Evolutionary conservation across 2,888 invertebrate species (phyloP).

Genomic region (Calliphora vomitoria): DNA sequence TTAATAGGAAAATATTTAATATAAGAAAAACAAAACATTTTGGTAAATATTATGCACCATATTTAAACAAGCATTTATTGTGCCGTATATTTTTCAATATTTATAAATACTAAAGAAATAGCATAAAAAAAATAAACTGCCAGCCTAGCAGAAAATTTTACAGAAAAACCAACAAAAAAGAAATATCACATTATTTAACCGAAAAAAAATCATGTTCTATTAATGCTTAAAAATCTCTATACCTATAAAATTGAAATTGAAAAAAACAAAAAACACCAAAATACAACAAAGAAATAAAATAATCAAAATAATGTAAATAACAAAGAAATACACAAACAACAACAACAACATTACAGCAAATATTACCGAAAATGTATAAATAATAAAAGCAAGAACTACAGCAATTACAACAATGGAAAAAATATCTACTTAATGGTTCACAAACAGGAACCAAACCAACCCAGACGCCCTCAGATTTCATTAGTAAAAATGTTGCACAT

Average conservation of each 20-base stretch:
- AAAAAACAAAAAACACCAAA: constrained; percentile 25
- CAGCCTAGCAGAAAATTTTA: constrained; percentile 53
- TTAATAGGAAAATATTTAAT: constrained; percentile 5
- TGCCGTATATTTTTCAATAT: constrained; percentile 26
- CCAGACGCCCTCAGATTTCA: constrained; percentile 57
- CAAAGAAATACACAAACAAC: constrained; percentile 46
- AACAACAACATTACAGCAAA: constrained; percentile 28
- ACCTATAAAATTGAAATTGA: constrained; percentile 56
- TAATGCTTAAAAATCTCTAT: constrained; percentile 56
- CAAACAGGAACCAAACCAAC: constrained; percentile 25
- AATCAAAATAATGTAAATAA: constrained; percentile 52
- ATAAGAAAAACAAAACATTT: not conserved
- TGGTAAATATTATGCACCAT: constrained; percentile 32
- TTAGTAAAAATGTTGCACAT: constrained; percentile 57
- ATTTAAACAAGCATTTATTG: constrained; percentile 41
- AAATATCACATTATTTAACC: constrained; percentile 48
- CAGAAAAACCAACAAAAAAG: not conserved
- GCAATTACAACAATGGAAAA: constrained; percentile 46
- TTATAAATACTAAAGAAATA: constrained; percentile 48
- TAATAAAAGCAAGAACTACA: constrained; percentile 34
- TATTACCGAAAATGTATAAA: not conserved
- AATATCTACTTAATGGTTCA: constrained; percentile 51
- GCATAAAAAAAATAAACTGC: constrained; percentile 54
- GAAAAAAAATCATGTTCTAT: constrained; percentile 51
- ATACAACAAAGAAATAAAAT: constrained; percentile 26